Percentiles rank a stretch among this genome's conserved stretches.
phyloP scores from a whole-genome alignment of 2,888 invertebrate species.

The Onthophagus sagittarius region DNA sequence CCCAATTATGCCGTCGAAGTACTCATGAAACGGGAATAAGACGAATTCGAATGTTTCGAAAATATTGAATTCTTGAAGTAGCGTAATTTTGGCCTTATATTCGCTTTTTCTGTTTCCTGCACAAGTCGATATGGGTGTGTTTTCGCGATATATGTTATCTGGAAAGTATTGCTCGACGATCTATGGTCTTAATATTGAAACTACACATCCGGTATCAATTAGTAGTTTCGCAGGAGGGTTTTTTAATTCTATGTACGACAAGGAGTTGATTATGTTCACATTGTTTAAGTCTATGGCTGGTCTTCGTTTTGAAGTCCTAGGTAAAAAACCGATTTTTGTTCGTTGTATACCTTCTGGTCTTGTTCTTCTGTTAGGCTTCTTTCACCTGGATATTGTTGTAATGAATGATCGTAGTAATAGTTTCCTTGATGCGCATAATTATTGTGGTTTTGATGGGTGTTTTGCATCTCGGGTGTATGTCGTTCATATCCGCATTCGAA shows the following conservation, averaged over 20 bases:
- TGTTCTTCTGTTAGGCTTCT: neutral
- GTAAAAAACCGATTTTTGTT: no score
- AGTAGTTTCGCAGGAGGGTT: neutral
- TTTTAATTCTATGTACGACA: neutral
- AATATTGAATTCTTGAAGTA: no score
- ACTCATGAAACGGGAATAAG: slow-evolving; percentile 17
- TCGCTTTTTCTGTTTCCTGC: slow-evolving; percentile 4
- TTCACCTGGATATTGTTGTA: neutral
- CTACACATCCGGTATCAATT: slow-evolving; percentile 6
- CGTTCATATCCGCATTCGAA: no score
- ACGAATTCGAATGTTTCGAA: slow-evolving; percentile 3
- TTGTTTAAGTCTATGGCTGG: neutral
- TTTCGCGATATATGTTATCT: neutral
- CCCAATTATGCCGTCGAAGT: slow-evolving; percentile 21
- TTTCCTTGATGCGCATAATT: no score
- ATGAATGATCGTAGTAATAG: no score
- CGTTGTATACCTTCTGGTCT: neutral
- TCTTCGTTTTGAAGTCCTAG: neutral
- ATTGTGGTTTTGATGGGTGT: no score
- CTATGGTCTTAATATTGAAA: slow-evolving; percentile 10
- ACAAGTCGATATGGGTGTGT: slow-evolving; percentile 11
- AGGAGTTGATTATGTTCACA: slow-evolving; percentile 1
- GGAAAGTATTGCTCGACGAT: slow-evolving; percentile 5
- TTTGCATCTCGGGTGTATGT: no score
- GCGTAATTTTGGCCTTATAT: slow-evolving; percentile 1